A percentile compares a stretch with the other conserved stretches of the same genome.
Conservation (phyloP, 1,140 invertebrate genomes). For the Caenorhabditis briggsae region DNA sequence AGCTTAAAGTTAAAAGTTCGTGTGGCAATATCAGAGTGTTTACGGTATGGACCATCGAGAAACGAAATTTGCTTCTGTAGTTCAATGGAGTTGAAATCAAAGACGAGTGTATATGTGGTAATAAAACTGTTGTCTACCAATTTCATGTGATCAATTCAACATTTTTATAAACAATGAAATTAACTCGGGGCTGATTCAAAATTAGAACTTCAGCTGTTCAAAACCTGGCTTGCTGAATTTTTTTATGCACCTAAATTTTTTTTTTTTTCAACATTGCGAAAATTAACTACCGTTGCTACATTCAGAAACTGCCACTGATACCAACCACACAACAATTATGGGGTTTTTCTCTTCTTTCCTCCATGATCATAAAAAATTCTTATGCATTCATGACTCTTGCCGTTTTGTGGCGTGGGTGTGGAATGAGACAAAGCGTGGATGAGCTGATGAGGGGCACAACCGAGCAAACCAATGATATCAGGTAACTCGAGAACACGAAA, state of each 20-base stretch:
- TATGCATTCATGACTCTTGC: slow-evolving; percentile 4
- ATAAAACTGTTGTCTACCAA: slow-evolving; percentile 15
- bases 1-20: no score
- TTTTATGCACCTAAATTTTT: no score
- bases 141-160: slow-evolving; percentile 5
- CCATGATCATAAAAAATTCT: slow-evolving; percentile 28
- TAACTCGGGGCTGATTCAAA: neutral
- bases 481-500: slow-evolving; percentile 55
- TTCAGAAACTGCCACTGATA: slow-evolving; percentile 14
- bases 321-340: neutral
- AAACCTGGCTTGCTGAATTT: neutral
- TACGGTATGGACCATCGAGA: no score
- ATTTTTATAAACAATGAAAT: neutral
- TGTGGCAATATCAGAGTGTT: no score
- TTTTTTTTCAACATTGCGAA: neutral
- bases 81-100: neutral
- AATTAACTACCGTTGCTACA: neutral
- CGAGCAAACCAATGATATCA: slow-evolving; percentile 45
- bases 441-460: neutral
- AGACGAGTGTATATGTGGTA: slow-evolving; percentile 1
- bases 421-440: slow-evolving; percentile 46
- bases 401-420: slow-evolving; percentile 44
- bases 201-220: neutral
- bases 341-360: neutral
- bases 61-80: neutral